Evolutionary conservation across 2,113 vertebrate genomes (phyloP).

Genomic region (Chrysochloris asiatica): DNA sequence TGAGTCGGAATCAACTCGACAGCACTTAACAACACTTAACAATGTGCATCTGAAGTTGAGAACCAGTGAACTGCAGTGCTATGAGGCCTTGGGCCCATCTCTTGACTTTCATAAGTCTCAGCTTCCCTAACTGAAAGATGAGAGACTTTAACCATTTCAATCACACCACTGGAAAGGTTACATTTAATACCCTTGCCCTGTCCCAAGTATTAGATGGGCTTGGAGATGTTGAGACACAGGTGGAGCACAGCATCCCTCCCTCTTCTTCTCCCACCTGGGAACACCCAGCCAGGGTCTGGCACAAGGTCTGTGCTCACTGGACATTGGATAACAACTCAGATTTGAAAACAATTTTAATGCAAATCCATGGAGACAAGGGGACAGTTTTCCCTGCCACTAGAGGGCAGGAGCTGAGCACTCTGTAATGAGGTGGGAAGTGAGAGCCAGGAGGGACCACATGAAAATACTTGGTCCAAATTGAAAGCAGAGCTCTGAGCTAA

Average conservation of each 20-base stretch:
- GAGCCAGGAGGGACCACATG: fast-evolving
- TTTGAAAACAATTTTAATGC: background rate
- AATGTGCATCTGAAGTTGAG: background rate
- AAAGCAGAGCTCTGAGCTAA: background rate
- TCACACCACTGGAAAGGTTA: background rate
- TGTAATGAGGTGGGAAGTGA: background rate
- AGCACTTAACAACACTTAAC: no score
- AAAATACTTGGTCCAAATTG: background rate
- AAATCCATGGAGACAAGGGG: background rate
- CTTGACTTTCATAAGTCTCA: background rate
- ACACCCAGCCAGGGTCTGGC: background rate
- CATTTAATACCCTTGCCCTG: background rate
- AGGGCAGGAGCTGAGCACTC: conserved; percentile 33
- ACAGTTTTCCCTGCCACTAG: conserved; percentile 38
- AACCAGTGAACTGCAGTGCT: background rate
- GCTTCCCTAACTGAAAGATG: background rate
- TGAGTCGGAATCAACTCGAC: no score
- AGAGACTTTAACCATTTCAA: background rate
- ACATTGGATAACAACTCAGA: background rate
- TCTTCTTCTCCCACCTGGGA: background rate
- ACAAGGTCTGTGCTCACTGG: background rate
- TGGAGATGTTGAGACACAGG: background rate
- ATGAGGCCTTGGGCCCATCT: background rate
- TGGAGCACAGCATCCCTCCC: fast-evolving
- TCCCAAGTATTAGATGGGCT: background rate